Base-by-base conservation (phyloP, 2,888 invertebrate species). In the Chloromyia formosa region DNA sequence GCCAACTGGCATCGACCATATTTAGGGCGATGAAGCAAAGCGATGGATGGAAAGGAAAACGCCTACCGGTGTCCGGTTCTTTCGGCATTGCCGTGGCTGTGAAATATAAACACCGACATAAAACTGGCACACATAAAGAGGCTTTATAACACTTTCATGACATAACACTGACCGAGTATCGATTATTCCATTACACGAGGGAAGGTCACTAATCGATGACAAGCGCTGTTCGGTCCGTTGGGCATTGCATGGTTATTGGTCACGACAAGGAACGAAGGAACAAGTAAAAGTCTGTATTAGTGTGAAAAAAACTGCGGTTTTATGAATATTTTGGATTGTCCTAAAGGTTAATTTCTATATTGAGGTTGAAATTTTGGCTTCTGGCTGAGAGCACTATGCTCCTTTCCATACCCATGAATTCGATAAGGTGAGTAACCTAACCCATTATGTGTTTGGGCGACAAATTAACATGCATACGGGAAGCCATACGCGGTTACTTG, bases 131-230 rank as follows among this genome's bases (percentile, higher is more conserved):
- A 23, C 23, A 60, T 60, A 60, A 22, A 60, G 27, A 35, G 7
- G 60, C 22, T 60, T 23, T 60, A 23, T 23, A 60, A 12, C 60
- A 23, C 56, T 10, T 60, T n/a, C 62, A 62, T 61, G 62, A 60
- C 27, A 23, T 60, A 60, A 60, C 60, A 60, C 60, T 60, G 60
- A 62, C 62, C 62, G 40, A 62, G 62, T 62, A 62, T 62, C 20
- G 62, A 62, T 62, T 62, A 62, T 62, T 62, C 35, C 62, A 16
- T 40, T 5, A 35, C 3, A 35, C 27, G 27, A 35, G 62, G 40
- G 40, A 62, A 62, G 62, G 62, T 62, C 62, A 62, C 62, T 14
- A 61, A 61, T 61, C 61, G 61, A 61, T 61, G 61, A 35, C 61
- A 61, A 61, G 61, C 35, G 61, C 14, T 27, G 16, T 12, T 60